Evolutionary conservation across 2,797 vertebrate genomes (phyloP).

Genomic region (Typhlichthys eigenmanni): DNA sequence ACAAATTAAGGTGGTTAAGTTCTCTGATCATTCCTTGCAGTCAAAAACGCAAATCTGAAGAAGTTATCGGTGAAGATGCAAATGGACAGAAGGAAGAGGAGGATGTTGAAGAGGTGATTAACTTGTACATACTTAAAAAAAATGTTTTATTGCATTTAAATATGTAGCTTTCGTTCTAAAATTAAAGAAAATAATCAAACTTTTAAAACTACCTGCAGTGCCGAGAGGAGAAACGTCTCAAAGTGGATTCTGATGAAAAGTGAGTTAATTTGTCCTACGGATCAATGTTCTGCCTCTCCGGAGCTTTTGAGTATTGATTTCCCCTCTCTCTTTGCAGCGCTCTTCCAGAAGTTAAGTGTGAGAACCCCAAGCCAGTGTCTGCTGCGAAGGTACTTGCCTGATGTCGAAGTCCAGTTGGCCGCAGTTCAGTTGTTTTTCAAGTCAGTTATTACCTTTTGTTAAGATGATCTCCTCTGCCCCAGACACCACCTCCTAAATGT

Average conservation of each 20-base stretch:
- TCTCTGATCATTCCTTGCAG: slow-evolving; percentile 49
- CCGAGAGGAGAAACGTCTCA: slow-evolving; percentile 88
- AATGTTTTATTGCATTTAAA: neutral
- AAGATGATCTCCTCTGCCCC: neutral
- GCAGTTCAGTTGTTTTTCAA: neutral
- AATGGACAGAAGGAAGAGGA: slow-evolving; percentile 57
- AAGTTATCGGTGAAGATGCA: slow-evolving; percentile 76
- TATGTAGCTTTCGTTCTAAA: neutral
- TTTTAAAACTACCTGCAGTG: slow-evolving; percentile 53
- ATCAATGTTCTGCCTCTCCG: no score
- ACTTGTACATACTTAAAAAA: neutral
- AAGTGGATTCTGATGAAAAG: slow-evolving; percentile 81
- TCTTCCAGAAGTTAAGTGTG: slow-evolving; percentile 65
- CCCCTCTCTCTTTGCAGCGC: slow-evolving; percentile 54
- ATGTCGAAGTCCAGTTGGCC: neutral
- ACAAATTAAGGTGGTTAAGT: no score
- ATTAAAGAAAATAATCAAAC: neutral
- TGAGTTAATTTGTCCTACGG: slow-evolving; percentile 52
- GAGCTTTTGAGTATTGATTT: neutral
- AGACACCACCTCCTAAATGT: slow-evolving; percentile 89
- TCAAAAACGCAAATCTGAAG: slow-evolving; percentile 87
- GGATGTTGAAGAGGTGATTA: slow-evolving; percentile 49
- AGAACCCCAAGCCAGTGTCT: slow-evolving; percentile 59
- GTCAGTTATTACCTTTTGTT: neutral
- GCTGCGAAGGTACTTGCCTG: slow-evolving; percentile 78